phyloP scores from a whole-genome alignment of 2,797 vertebrate species.

The Gymnothorax reevesii region DNA sequence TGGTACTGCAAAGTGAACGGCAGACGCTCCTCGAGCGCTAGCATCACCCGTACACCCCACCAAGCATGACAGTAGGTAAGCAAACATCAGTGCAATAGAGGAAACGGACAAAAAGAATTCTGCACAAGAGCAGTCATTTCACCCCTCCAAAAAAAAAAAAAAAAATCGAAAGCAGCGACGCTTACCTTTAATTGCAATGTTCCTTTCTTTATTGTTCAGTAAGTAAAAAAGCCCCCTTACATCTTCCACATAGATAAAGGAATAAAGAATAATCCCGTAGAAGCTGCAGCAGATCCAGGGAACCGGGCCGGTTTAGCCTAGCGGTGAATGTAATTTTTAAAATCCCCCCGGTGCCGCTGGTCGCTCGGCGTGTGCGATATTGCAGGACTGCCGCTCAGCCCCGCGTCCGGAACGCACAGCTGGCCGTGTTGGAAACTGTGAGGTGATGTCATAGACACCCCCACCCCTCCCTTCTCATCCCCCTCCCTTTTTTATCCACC shows the following conservation, averaged over 20 bases:
- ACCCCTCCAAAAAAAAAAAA: neutral
- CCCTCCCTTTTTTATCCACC: constrained; percentile 45
- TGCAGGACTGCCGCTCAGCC: constrained; percentile 70
- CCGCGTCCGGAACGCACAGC: constrained; percentile 71
- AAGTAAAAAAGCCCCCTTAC: constrained; percentile 59
- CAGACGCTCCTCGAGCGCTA: constrained; percentile 24
- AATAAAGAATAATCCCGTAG: constrained; percentile 67
- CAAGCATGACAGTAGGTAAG: constrained; percentile 23
- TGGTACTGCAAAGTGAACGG: constrained; percentile 27
- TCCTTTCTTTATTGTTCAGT: constrained; percentile 52
- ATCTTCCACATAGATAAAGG: constrained; percentile 62
- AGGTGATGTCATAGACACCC: constrained; percentile 76
- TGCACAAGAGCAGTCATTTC: neutral
- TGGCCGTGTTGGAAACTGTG: constrained; percentile 66
- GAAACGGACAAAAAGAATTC: neutral
- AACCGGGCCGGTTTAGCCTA: constrained; percentile 44
- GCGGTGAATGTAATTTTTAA: constrained; percentile 31
- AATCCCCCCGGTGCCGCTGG: constrained; percentile 66
- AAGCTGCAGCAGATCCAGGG: constrained; percentile 61
- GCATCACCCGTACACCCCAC: constrained; percentile 20
- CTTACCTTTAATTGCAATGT: constrained; percentile 66
- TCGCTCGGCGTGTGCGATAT: constrained; percentile 67
- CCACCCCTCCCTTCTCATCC: constrained; percentile 50
- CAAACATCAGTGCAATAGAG: neutral
- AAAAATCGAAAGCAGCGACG: constrained; percentile 27